Evolutionary conservation across 30 jellyfish, hydroid and myxozoan genomes (phyloP).

Genomic region (Sanderia malayensis): DNA sequence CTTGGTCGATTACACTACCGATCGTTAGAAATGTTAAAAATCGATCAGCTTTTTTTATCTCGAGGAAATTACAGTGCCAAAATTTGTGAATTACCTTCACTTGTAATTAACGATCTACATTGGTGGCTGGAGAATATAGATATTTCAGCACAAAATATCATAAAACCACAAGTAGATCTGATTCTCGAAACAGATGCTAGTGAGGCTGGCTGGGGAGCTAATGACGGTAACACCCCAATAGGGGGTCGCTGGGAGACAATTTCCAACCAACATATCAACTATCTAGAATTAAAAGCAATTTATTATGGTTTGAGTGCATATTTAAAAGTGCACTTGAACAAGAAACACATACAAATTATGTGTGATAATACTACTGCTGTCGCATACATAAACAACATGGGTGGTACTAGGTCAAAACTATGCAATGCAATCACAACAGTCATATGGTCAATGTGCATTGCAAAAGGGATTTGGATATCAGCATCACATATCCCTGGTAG

Average conservation of each 20-base stretch:
- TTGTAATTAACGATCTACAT: not conserved
- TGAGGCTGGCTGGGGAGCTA: slow-evolving; percentile 4
- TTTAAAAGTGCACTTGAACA: not conserved
- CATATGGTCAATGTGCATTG: slow-evolving; percentile 11
- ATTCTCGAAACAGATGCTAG: not conserved
- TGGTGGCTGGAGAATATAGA: not conserved
- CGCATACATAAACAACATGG: slow-evolving; percentile 42
- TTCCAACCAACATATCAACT: not conserved
- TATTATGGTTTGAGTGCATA: not conserved
- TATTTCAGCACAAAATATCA: not conserved
- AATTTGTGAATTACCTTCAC: not conserved
- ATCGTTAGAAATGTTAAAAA: not conserved
- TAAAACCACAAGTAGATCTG: not conserved
- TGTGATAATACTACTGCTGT: slow-evolving; percentile 28
- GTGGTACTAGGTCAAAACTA: slow-evolving; percentile 12
- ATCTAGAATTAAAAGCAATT: not conserved
- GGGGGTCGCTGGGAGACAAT: not conserved
- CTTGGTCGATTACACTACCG: slow-evolving; percentile 8
- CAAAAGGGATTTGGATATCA: slow-evolving; percentile 1
- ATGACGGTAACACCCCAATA: not conserved
- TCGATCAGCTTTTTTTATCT: not conserved
- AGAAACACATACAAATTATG: slow-evolving; percentile 12
- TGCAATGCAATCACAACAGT: not conserved
- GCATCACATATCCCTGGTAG: slow-evolving; percentile 31
- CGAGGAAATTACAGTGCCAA: not conserved